Evolutionary conservation across 30 jellyfish, hydroid and myxozoan species (phyloP), one percentile per base, ranked within the genome.

Genomic region (Pseudorhiza aurosa): DNA sequence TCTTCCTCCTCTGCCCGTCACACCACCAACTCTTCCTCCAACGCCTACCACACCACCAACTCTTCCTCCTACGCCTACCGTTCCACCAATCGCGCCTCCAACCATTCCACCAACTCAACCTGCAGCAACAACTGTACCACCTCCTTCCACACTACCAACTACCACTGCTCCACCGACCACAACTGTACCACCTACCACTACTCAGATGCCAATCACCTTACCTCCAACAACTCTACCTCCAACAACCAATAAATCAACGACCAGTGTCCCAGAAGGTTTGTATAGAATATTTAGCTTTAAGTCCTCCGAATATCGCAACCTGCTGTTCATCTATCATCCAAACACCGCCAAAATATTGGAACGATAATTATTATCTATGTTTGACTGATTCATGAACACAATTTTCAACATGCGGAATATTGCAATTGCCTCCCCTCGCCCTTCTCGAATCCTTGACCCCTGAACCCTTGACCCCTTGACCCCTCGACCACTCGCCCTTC

Each of bases 81-180:
- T 15, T 39, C 10, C 7, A 39, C 50, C 50, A 39, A 39, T 39
- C 50, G 12, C 50, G 50, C 50, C 12, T 5, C 50, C 50, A 5
- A 12, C 36, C 9, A 10, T 15, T 39, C 10, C 7, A 39, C 50
- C 50, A 39, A 39, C 12, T 12, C 7, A 7, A 12, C 50, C 12
- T 5, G 10, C 50, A 5, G 10, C 50, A 10, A 10, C 67, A 4
- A 53, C 67, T 2, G 6, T 10, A 15, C 37, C n/a, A 1, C 37
- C 8, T 2, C 62, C 62, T 8, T 4, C 62, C 2, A 47, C 62
- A 3, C 25, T 47, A 17, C 62, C 62, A 3, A 21, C 62, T 4
- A 47, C 62, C 2, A 63, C 77, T 32, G 32, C 77, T 4, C 29
- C 17, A 25, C 27, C 9, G 55, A 56, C 77, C 6, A 63, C 77